phyloP scores from a whole-genome alignment of 2,888 invertebrate genomes.

The Adela reaumurella region DNA sequence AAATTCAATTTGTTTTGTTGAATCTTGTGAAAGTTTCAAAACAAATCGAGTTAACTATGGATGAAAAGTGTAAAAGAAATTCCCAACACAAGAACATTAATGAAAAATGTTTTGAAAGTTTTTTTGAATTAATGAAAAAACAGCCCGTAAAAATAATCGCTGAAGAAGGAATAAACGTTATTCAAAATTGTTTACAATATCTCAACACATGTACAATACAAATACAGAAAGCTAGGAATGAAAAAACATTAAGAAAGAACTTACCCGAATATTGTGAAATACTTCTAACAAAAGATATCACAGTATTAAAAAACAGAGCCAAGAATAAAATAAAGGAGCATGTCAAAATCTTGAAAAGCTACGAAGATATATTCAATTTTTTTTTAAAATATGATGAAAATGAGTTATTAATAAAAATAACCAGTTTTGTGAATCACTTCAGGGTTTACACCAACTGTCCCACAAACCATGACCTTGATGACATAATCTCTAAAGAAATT shows the following conservation, averaged over 20 bases:
- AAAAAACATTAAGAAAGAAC: no score
- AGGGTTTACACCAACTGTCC: background rate
- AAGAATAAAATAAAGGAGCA: background rate
- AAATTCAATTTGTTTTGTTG: background rate
- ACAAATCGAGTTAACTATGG: background rate
- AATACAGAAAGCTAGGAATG: no score
- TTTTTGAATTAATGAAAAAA: no score
- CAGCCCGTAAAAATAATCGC: background rate
- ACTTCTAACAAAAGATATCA: background rate
- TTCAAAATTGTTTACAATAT: background rate
- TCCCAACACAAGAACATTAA: background rate
- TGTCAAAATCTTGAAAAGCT: background rate
- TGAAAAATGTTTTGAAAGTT: no score
- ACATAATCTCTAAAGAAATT: background rate
- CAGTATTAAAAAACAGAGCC: background rate
- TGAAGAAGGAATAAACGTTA: background rate
- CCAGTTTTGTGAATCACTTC: background rate
- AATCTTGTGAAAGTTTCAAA: background rate
- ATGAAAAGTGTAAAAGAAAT: no score
- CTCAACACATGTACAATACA: no score
- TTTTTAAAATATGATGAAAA: background rate
- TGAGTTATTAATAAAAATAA: background rate
- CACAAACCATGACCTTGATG: background rate
- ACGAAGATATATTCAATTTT: background rate
- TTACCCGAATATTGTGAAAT: background rate